Base-by-base conservation (phyloP, 2,888 invertebrate genomes). In the Stenotaenia linearis region DNA sequence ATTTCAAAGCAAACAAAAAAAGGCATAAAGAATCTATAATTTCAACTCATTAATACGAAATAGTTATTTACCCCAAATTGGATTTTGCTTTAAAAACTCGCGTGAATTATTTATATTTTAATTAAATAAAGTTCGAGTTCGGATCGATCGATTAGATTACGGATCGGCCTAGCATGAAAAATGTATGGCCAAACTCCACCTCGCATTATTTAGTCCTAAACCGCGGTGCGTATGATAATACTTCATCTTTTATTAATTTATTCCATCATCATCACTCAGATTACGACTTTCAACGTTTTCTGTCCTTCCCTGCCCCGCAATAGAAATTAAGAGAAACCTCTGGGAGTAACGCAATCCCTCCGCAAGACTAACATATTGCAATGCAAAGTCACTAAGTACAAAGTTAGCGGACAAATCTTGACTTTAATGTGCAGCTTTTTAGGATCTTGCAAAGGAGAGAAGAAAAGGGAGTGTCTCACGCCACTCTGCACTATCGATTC, bases 401-500 rank as follows among this genome's bases (percentile, higher is more conserved):
- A 69, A 69, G 69, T 69, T 69, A 69, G 69, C n/a, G 25, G 69
- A 69, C 69, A 69, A 69, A 69, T 69, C 25, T 69, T 69, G 69
- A 69, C 69, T 69, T 69, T 69, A 69, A 69, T 69, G 69, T 25
- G 69, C 69, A 25, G 69, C 25, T 69, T 69, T 69, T 69, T 69
- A 28, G 69, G 69, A 69, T 69, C 69, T 69, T 69, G 69, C 69
- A 69, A 69, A 56, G 25, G 69, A 69, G 69, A 69, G 69, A 25
- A 69, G 69, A 69, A 28, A 69, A 1, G 69, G 28, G 69, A 15
- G 69, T 69, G 69, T 69, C 69, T 69, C 69, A 69, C 69, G 69
- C 69, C 69, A 69, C 69, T 69, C 25, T 69, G 69, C 69, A 69
- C 69, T 69, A 69, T 69, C 69, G 69, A 69, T 69, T 69, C 25